Evolutionary conservation across 2,113 vertebrate genomes (phyloP), one percentile per base, ranked within the genome.

Genomic region (Syngnathus typhle): DNA sequence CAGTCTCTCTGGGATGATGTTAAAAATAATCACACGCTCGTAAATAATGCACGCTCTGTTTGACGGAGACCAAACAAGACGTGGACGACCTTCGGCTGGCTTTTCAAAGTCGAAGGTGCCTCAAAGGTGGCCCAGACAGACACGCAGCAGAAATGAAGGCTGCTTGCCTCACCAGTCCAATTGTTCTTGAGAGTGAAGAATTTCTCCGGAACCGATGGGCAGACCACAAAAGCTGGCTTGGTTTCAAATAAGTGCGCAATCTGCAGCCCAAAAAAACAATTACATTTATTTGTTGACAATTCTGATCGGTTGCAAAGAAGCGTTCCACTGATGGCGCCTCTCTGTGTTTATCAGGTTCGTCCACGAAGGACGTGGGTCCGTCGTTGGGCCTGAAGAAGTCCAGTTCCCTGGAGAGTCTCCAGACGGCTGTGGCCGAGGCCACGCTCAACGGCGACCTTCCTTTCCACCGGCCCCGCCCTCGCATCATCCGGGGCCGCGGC

Each of bases 361-460:
- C 94, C 84, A 94, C 92, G 55, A 92, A 88, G 85, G 96, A 98
- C 13, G 93, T 98, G 44, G 96, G 97, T 13, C 96, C 96, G 7
- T 95, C 95, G 0, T 89, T 99, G 71, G 97, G 97, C 66, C 85
- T 99, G 75, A 98, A 96, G 89, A 99, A 98, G 90, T 98, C 97
- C 69, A 98, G 96, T 86, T 99, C 97, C 0, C 89, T 99, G 7
- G 97, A 99, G 88, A 99, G 96, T 46, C 92, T 99, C 68, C 96
- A 98, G 89, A 98, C 97, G 0, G 97, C 97, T 0, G 94, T 99
- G 0, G 97, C 96, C 1, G 97, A 96, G 88, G 95, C 94, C 39
- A 97, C 95, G 39, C 87, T 96, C 74, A 97, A 98, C 0, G 95
- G 96, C 21, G 95, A 98, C 71, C 92, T 95, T 70, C 95, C 95